phyloP scores from a whole-genome alignment of 2,797 vertebrate genomes.

The Arctocebus calabarensis region DNA sequence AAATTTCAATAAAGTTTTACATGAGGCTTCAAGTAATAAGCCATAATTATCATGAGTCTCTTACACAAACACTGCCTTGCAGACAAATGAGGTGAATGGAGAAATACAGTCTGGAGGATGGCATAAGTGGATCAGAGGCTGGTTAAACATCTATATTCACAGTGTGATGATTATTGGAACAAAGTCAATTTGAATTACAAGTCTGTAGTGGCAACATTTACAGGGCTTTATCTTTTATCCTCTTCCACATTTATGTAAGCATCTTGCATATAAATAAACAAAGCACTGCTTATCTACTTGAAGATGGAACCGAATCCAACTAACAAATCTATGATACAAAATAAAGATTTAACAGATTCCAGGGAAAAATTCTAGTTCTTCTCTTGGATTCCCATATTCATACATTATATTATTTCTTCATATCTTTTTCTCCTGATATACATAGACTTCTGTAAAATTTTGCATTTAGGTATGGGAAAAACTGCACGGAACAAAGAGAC shows the following conservation, averaged over 20 bases:
- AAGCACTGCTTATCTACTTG: not conserved
- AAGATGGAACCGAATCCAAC: slow-evolving; percentile 34
- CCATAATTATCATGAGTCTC: not conserved
- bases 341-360: slow-evolving; percentile 14
- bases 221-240: slow-evolving; percentile 36
- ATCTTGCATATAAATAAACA: slow-evolving; percentile 26
- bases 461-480: not conserved
- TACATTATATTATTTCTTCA: not conserved
- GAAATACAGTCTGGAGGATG: not conserved
- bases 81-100: slow-evolving; percentile 38
- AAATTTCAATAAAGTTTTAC: slow-evolving; percentile 46
- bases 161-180: not conserved
- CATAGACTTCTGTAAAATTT: not conserved
- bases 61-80: slow-evolving; percentile 37
- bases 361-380: slow-evolving; percentile 53
- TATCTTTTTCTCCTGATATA: slow-evolving; percentile 28
- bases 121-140: not conserved
- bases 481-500: not conserved
- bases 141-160: not conserved
- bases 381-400: not conserved
- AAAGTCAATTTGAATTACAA: slow-evolving; percentile 11
- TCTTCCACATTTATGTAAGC: slow-evolving; percentile 26
- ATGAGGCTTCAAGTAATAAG: slow-evolving; percentile 23
- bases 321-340: not conserved
- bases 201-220: not conserved